phyloP scores from a whole-genome alignment of 2,888 invertebrate genomes.

The Autographa pulchrina region DNA sequence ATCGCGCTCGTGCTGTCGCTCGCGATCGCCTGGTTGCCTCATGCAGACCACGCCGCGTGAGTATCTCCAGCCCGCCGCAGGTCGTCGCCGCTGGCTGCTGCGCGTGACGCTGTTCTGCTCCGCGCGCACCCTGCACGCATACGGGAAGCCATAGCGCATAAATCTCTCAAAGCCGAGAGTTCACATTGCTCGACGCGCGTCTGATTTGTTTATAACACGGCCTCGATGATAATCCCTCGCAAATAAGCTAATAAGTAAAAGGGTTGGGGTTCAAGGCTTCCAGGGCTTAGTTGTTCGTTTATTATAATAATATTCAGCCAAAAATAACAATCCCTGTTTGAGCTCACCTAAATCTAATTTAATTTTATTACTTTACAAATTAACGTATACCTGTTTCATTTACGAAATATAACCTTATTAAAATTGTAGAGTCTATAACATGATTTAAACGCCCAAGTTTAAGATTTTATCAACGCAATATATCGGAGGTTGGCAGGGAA shows the following conservation, averaged over 20 bases:
- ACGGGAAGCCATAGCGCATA: constrained; percentile 74
- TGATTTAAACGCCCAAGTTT: constrained; percentile 5
- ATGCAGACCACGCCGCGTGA: constrained; percentile 82
- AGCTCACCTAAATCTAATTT: constrained; percentile 22
- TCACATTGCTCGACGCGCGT: constrained; percentile 61
- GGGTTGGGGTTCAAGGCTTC: constrained; percentile 46
- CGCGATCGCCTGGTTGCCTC: constrained; percentile 79
- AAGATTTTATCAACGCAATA: neutral
- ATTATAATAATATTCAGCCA: constrained; percentile 42
- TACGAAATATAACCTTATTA: constrained; percentile 9
- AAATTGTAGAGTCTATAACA: neutral
- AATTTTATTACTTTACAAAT: constrained; percentile 10
- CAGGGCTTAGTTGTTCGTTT: constrained; percentile 30
- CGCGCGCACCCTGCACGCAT: constrained; percentile 58
- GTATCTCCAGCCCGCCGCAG: constrained; percentile 64
- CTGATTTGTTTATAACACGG: constrained; percentile 66
- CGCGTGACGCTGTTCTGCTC: constrained; percentile 42
- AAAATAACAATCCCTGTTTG: constrained; percentile 26
- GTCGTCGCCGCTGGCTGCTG: constrained; percentile 48
- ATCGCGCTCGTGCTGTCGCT: constrained; percentile 80
- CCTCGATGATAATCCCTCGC: constrained; percentile 55
- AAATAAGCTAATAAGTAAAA: constrained; percentile 59
- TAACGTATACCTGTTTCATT: constrained; percentile 11
- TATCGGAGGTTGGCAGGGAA: constrained; percentile 15
- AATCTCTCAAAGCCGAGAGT: constrained; percentile 68